These are phyloP conservation scores for Mesorhabditis spiculigera DNA, from an alignment of 2,888 invertebrate species.

Conservation along the genomic window DNA sequence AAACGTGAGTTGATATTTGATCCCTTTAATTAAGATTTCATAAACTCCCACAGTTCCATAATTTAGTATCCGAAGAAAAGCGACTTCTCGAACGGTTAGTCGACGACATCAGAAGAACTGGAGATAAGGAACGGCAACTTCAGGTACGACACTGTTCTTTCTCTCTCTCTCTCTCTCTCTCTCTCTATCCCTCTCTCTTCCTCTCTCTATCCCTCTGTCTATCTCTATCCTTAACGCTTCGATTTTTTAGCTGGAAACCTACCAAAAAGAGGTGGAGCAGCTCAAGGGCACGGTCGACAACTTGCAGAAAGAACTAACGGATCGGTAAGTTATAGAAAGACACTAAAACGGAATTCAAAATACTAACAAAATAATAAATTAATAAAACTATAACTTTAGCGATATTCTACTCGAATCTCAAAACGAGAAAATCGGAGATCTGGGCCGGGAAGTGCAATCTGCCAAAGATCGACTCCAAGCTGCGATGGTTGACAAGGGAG, in stretches of 20 bases:
- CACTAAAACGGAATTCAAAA: background rate
- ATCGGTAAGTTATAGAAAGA: slow-evolving; percentile 12
- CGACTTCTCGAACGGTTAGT: slow-evolving; percentile 46
- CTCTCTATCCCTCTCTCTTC: background rate
- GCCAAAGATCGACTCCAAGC: slow-evolving; percentile 29
- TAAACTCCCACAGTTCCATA: background rate
- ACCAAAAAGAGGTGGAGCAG: slow-evolving; percentile 38
- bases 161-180: background rate
- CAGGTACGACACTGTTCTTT: slow-evolving; percentile 10
- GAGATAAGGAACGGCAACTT: slow-evolving; percentile 49
- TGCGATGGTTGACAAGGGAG: slow-evolving; percentile 38
- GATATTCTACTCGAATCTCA: slow-evolving; percentile 57
- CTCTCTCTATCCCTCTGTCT: background rate
- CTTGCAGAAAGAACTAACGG: slow-evolving; percentile 55
- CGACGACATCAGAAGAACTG: slow-evolving; percentile 43
- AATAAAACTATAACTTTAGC: slow-evolving; percentile 30
- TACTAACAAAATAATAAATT: background rate
- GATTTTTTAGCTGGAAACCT: slow-evolving; percentile 42
- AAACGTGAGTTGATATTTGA: slow-evolving; percentile 14
- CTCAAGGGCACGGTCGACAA: slow-evolving; percentile 44
- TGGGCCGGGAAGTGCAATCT: slow-evolving; percentile 43
- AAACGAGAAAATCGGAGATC: slow-evolving; percentile 57
- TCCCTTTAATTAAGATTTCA: too few relatives aligned
- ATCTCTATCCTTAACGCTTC: too few relatives aligned
- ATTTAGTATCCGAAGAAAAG: slow-evolving; percentile 68